Percentiles rank a stretch among this genome's conserved stretches.
These are phyloP conservation scores for Neomorphus geoffroyi DNA, from an alignment of 2,797 vertebrate genomes.

Conservation along the genomic window DNA sequence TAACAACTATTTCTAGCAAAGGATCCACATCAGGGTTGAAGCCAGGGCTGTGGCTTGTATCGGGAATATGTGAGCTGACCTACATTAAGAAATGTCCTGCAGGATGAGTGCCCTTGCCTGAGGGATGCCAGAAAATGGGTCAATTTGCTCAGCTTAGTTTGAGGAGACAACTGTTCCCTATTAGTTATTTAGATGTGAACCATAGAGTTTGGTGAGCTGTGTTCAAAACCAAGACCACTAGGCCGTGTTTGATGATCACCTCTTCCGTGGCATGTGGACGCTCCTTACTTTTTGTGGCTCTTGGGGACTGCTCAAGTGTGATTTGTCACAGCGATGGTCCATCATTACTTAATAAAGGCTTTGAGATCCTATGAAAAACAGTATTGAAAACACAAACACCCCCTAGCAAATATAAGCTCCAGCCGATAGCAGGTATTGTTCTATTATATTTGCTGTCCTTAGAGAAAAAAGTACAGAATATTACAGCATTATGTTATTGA, in stretches of 20 bases:
- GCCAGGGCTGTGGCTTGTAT: background rate
- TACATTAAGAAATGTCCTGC: background rate
- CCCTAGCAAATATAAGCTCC: background rate
- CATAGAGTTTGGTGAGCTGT: background rate
- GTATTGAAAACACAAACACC: background rate
- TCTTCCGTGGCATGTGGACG: background rate
- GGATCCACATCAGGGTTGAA: background rate
- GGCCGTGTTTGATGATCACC: background rate
- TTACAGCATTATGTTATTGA: background rate
- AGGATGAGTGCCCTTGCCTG: rapidly evolving
- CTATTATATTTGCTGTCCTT: background rate
- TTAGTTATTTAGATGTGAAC: background rate
- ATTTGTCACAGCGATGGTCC: background rate
- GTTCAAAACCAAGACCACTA: background rate
- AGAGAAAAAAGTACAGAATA: background rate
- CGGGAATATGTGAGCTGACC: background rate
- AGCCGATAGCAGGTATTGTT: background rate
- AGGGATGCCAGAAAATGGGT: background rate
- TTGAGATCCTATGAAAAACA: background rate
- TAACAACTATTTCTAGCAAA: background rate
- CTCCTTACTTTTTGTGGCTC: background rate
- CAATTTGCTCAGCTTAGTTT: background rate
- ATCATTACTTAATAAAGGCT: background rate
- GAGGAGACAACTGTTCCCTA: background rate
- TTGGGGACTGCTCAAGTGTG: background rate